Evolutionary conservation across 2,888 invertebrate genomes (phyloP).

Genomic region (Blastobasis adustella): DNA sequence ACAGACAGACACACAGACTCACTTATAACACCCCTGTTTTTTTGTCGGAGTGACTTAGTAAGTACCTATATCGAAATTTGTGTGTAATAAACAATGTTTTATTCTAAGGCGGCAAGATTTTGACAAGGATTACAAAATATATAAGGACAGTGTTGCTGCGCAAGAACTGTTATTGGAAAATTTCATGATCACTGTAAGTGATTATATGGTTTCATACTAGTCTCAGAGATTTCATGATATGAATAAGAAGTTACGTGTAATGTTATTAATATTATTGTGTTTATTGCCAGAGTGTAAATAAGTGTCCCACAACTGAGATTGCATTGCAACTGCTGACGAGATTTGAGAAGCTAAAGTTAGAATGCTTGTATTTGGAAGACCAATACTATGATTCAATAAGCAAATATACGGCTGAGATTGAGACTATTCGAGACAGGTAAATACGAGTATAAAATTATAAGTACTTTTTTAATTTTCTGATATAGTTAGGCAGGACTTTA

Average conservation of each 20-base stretch:
- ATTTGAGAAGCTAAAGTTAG: slow-evolving; percentile 83
- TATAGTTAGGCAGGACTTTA: no score
- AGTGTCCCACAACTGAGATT: slow-evolving; percentile 68
- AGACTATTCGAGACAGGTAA: slow-evolving; percentile 79
- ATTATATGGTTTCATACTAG: neutral
- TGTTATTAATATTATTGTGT: neutral
- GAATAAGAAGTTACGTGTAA: no score
- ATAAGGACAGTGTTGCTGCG: slow-evolving; percentile 79
- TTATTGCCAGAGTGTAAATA: slow-evolving; percentile 50
- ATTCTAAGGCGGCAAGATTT: slow-evolving; percentile 73
- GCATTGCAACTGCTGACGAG: slow-evolving; percentile 67
- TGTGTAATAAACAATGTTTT: no score
- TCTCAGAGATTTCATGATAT: neutral
- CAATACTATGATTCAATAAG: slow-evolving; percentile 82
- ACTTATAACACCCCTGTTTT: no score
- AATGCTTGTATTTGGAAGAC: slow-evolving; percentile 82
- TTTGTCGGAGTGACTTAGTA: no score
- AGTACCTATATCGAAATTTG: no score
- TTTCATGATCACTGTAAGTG: slow-evolving; percentile 77
- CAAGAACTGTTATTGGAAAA: slow-evolving; percentile 83
- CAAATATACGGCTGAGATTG: slow-evolving; percentile 80
- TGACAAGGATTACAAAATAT: slow-evolving; percentile 84
- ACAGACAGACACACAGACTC: no score
- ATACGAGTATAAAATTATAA: neutral
- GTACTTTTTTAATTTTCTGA: no score